A percentile compares a stretch with the other conserved stretches of the same genome.
phyloP scores from a whole-genome alignment of 2,797 vertebrate species.

The Phrynocephalus vlangalii region DNA sequence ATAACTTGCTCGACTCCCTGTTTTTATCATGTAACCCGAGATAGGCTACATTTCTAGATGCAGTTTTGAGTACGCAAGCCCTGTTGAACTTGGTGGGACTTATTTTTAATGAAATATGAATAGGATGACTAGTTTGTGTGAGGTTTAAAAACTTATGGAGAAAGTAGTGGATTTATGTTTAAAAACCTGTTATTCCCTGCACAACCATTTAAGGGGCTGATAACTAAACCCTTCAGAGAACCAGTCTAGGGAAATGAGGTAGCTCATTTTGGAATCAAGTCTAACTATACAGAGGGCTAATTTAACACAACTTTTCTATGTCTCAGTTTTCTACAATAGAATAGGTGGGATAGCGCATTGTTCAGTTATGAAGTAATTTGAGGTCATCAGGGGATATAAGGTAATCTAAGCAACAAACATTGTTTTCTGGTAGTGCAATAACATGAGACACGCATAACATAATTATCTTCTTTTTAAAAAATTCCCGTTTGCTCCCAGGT shows the following conservation, averaged over 20 bases:
- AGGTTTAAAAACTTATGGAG: background rate
- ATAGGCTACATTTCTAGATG: background rate
- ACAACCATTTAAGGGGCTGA: background rate
- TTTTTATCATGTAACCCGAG: background rate
- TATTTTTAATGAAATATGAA: background rate
- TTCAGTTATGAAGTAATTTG: background rate
- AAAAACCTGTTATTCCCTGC: background rate
- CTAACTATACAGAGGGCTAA: background rate
- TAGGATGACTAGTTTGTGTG: background rate
- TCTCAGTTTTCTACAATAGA: background rate
- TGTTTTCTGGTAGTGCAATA: constrained; percentile 17
- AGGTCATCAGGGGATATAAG: background rate
- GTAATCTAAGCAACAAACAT: background rate
- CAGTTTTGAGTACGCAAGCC: background rate
- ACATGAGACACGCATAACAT: background rate
- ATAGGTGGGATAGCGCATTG: background rate
- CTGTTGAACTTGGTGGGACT: background rate
- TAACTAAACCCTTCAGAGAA: background rate
- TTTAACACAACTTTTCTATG: background rate
- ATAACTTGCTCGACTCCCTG: background rate
- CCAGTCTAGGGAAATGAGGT: background rate
- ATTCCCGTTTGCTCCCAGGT: constrained; percentile 16
- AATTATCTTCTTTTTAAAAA: constrained; percentile 30
- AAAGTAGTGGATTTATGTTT: background rate
- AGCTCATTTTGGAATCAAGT: background rate